Percentiles rank a stretch among this genome's conserved stretches.
Evolutionary conservation across 64 coral and sea anemone genomes (phyloP).

Genomic region (Pachyseris speciosa): DNA sequence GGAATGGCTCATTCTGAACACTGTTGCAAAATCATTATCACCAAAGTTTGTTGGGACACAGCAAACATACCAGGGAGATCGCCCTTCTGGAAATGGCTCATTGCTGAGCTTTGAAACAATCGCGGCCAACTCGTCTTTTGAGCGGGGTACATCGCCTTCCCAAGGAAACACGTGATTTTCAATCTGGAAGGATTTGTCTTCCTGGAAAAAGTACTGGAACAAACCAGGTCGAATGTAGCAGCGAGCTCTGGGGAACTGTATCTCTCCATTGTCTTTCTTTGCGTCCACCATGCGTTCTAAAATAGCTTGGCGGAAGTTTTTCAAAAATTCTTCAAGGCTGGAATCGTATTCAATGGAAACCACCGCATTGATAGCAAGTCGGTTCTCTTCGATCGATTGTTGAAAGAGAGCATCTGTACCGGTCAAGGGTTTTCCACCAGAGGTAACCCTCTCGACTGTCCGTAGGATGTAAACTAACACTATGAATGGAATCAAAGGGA

Average conservation of each 20-base stretch:
- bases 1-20: slow-evolving; percentile 79
- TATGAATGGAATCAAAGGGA: slow-evolving; percentile 38
- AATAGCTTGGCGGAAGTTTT: slow-evolving; percentile 49
- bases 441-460: slow-evolving; percentile 34
- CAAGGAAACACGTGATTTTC: slow-evolving; percentile 88
- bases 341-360: not conserved
- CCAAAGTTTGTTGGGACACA: slow-evolving; percentile 81
- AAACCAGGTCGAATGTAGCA: slow-evolving; percentile 67
- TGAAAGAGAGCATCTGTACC: slow-evolving; percentile 83
- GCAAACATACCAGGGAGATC: slow-evolving; percentile 81
- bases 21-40: slow-evolving; percentile 18
- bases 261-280: slow-evolving; percentile 58
- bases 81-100: slow-evolving; percentile 39
- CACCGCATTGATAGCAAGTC: slow-evolving; percentile 62
- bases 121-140: slow-evolving; percentile 76
- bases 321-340: slow-evolving; percentile 39
- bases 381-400: slow-evolving; percentile 65
- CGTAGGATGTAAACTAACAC: slow-evolving; percentile 65
- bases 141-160: slow-evolving; percentile 68
- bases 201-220: slow-evolving; percentile 95
- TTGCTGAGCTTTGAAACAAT: slow-evolving; percentile 74
- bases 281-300: slow-evolving; percentile 59
- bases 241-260: slow-evolving; percentile 52
- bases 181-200: slow-evolving; percentile 79
- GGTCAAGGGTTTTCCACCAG: slow-evolving; percentile 25